These are phyloP conservation scores for Xerus rutilus DNA, from an alignment of 2,797 vertebrate species.

Conservation along the genomic window DNA sequence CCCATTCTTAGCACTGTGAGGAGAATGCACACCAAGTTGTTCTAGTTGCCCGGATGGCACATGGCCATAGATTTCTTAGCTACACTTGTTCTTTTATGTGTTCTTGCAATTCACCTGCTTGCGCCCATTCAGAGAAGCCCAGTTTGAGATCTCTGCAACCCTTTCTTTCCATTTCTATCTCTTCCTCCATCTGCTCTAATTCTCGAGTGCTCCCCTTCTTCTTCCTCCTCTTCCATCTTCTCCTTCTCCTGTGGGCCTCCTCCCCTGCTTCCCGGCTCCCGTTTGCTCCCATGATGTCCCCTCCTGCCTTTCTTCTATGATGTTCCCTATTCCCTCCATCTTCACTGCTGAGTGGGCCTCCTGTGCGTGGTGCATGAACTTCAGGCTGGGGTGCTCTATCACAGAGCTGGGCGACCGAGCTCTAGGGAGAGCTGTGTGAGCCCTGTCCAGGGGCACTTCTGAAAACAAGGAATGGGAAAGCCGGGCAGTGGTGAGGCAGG, in stretches of 20 bases:
- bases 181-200: neutral
- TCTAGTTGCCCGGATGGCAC: neutral
- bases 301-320: neutral
- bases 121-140: neutral
- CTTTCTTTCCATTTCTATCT: neutral
- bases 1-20: neutral
- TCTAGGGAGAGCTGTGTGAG: neutral
- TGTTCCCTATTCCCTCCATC: neutral
- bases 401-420: accelerated
- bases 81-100: neutral
- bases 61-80: neutral
- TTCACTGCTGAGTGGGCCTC: no score
- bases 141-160: neutral
- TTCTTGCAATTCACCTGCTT: neutral
- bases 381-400: no score
- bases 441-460: accelerated
- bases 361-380: accelerated
- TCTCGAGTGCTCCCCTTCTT: no score
- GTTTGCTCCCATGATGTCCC: neutral
- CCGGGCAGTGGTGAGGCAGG: neutral
- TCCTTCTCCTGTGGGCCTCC: neutral
- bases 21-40: neutral
- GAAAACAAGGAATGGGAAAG: neutral
- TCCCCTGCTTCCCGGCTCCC: neutral
- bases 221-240: neutral